Base-by-base conservation (phyloP, 2,888 invertebrate genomes). In the Harpalus rufipes region DNA sequence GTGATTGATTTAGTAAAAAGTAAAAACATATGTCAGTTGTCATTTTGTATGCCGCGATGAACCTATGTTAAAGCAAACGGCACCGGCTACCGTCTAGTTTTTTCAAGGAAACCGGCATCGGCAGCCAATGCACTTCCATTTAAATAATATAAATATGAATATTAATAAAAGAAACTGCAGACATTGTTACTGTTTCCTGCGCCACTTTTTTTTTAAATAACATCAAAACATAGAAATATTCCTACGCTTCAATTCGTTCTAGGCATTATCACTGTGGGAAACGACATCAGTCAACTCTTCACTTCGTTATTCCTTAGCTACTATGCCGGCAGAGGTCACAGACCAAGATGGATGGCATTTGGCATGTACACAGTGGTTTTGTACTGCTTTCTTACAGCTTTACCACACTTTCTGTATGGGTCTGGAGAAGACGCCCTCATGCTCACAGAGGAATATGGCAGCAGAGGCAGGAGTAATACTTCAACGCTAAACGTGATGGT, bases 261-360 rank as follows among this genome's bases (percentile, higher is more conserved):
- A 80, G 94, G 95, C 85, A 92, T 95, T 86, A 95, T 95, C 87
- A 93, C 94, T 72, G 94, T 95, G 85, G 95, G 95, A 41, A 95
- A 96, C 89, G 95, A 96, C 89, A 93, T 96, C 86, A 95, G 95
- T 87, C 94, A 94, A 89, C 91, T 95, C 84, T 91, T 95, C 87
- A 93, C 94, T 41, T 94, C 95, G 1, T 92, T 94, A 14, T 92
- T 94, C 21, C 89, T 95, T 85, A 94, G 94, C 86, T 95, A 95
- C 88, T 95, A 95, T 89, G 95, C 94, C 18, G 95, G 95, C 86
- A 93, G 93, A 88, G 94, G 95, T 59, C 95, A 95, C 90, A 92
- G 95, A 86, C 95, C 96, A 0, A 91, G 95, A 87, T 95, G 95
- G 95, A 94, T 95, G 89, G 94, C 95, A 4, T 91, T 94, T 86